Base-by-base conservation (phyloP, 2,888 invertebrate species). In the Eupeodes latifasciatus region DNA sequence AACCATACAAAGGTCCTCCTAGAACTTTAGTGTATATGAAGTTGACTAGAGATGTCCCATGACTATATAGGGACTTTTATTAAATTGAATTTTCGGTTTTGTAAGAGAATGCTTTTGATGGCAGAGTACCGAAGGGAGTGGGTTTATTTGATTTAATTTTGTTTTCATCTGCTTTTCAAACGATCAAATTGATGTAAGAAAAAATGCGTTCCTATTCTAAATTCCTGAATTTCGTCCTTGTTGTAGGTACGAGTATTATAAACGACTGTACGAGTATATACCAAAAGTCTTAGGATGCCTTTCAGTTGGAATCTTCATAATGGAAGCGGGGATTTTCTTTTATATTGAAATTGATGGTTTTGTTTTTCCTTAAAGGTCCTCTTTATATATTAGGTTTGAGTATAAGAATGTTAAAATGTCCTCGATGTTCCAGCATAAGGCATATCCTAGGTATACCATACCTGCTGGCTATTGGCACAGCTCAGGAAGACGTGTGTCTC, bases 331-430 rank as follows among this genome's bases (percentile, higher is more conserved):
- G 75, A 77, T 81, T 85, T 85, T 74, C 85, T 59, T 78, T 59
- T 66, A 59, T 67, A 88, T 85, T 88, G 78, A 88, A 88, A 88
- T 88, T 88, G 85, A 88, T 88, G 85, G 85, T 85, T 81, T 81
- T 75, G 85, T 85, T 81, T 85, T 81, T 72, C 72, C 55, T 12
- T 16, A 55, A 59, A 77, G 66, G 57, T 81, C 72, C 74, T 77
- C 44, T 77, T 62, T 61, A 36, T 12, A 47, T 11, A 47, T 11
- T 11, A 4, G 7, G 11, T 10, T 47, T 10, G 10, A 11, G 12
- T 55, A 34, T 76, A 55, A 76, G 79, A 47, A 47, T 74, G 67
- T 81, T 76, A 76, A 80, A 83, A 75, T 77, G 80, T 87, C 80
- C 87, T 80, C 62, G 62, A 76, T 72, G 57, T n/a, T 36, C 7